Conservation (phyloP, 2,888 invertebrate genomes). For the Toxonevra muliebris region DNA sequence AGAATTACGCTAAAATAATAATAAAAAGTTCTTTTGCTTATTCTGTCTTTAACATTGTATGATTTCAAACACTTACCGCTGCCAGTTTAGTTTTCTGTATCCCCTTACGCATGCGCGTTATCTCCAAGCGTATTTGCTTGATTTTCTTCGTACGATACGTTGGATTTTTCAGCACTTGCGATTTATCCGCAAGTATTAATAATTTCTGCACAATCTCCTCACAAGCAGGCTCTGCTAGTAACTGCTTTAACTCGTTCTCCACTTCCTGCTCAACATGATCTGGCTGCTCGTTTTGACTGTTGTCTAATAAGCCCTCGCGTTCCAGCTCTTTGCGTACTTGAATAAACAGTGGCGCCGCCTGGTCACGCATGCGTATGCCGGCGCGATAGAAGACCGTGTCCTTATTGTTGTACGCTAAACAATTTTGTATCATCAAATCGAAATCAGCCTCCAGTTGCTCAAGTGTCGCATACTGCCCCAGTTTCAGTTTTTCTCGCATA, state of each 20-base stretch:
- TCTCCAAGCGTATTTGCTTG: conserved; percentile 69
- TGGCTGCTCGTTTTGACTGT: conserved; percentile 58
- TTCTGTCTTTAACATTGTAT: neutral
- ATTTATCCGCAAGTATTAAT: conserved; percentile 72
- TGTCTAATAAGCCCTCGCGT: conserved; percentile 60
- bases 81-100: conserved; percentile 58
- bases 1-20: conserved; percentile 37
- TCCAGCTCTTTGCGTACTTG: conserved; percentile 78
- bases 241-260: conserved; percentile 68
- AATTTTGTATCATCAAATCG: conserved; percentile 95
- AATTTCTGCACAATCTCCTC: conserved; percentile 65
- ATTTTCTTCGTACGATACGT: conserved; percentile 69
- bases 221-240: conserved; percentile 57
- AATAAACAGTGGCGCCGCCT: conserved; percentile 82
- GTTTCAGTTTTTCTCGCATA: conserved; percentile 82
- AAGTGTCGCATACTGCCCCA: conserved; percentile 74
- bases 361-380: conserved; percentile 88
- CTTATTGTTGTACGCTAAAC: conserved; percentile 92
- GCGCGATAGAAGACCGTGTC: conserved; percentile 95
- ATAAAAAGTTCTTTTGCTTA: neutral
- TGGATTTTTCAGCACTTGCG: conserved; percentile 71
- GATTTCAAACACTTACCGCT: conserved; percentile 48
- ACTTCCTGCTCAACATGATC: conserved; percentile 69
- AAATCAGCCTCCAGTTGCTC: conserved; percentile 89
- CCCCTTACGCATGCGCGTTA: conserved; percentile 67